Evolutionary conservation across 2,797 vertebrate genomes (phyloP), one percentile per base, ranked within the genome.

Genomic region (Anabas testudineus): DNA sequence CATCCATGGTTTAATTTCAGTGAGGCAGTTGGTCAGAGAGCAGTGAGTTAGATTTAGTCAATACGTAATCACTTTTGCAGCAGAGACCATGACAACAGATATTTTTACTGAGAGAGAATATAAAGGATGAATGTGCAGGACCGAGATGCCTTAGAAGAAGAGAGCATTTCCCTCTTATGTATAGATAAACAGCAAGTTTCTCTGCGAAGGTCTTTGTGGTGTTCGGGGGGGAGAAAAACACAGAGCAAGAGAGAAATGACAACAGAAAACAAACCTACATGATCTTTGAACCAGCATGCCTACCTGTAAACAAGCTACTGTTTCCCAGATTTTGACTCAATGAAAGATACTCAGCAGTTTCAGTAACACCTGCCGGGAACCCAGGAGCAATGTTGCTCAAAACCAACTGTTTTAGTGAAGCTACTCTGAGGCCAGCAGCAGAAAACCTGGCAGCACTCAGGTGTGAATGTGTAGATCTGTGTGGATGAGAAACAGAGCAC

Each of bases 391-490:
- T 15, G 42, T 41, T 36, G 19, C 52, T 46, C n/a, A 36, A 66
- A 54, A 30, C 34, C 21, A 53, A 42, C 19, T 26, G 55, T 51
- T 58, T 67, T 4, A 64, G 53, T 30, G 47, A 21, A 71, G 49
- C 56, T 48, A 10, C 55, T 76, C 53, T 45, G 51, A 13, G 24
- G 65, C 65, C 55, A 46, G 15, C 41, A 16, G 14, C 37, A 14
- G 43, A 71, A 46, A 74, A 54, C 36, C 72, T 77, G 75, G 68
- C 71, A 62, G 55, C 12, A 70, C 19, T 61, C 51, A 15, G 75
- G 48, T 68, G 57, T 49, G 46, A 81, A 37, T 43, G 37, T 65
- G 54, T 14, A n/a, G 52, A 71, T 53, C 58, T 22, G 57, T 52
- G 45, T 73, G 74, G 57, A 72, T 58, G 55, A 47, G 43, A 66